Percentiles rank a stretch among this genome's conserved stretches.
phyloP scores from a whole-genome alignment of 2,113 vertebrate genomes.

The Thamnophis sirtalis region DNA sequence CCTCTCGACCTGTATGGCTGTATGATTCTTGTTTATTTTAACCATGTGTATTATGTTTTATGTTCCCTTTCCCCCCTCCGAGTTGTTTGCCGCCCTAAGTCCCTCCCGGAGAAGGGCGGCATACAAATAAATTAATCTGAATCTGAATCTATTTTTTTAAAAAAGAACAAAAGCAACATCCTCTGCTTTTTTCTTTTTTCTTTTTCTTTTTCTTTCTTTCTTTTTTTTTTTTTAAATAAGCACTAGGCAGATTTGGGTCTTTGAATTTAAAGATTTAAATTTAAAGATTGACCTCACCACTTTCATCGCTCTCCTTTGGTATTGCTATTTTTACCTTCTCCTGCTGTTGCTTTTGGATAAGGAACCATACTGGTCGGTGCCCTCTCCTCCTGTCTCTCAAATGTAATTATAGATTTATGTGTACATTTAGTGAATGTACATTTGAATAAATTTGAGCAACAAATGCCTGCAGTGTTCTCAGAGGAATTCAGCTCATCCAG shows the following conservation, averaged over 20 bases:
- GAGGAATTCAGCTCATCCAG: not conserved
- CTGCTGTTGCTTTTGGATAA: not conserved
- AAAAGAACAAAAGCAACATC: not conserved
- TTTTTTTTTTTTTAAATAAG: not conserved
- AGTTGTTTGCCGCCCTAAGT: too few relatives aligned
- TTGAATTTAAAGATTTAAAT: not conserved
- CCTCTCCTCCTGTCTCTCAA: not conserved
- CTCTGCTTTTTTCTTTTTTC: not conserved
- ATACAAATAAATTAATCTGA: too few relatives aligned
- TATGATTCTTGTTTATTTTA: too few relatives aligned
- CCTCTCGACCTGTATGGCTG: too few relatives aligned
- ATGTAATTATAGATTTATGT: not conserved
- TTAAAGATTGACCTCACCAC: not conserved
- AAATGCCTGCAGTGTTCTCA: not conserved
- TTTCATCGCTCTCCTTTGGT: not conserved
- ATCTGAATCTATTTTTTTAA: not conserved
- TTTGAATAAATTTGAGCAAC: not conserved
- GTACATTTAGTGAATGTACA: not conserved
- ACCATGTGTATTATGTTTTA: too few relatives aligned
- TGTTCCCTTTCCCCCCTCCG: too few relatives aligned
- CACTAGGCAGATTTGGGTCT: not conserved
- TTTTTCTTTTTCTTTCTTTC: too few relatives aligned
- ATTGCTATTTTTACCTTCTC: not conserved
- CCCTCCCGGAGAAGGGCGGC: too few relatives aligned
- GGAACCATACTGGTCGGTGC: not conserved